These are phyloP conservation scores for Mirounga angustirostris DNA, from an alignment of 2,113 vertebrate genomes.

Conservation along the genomic window DNA sequence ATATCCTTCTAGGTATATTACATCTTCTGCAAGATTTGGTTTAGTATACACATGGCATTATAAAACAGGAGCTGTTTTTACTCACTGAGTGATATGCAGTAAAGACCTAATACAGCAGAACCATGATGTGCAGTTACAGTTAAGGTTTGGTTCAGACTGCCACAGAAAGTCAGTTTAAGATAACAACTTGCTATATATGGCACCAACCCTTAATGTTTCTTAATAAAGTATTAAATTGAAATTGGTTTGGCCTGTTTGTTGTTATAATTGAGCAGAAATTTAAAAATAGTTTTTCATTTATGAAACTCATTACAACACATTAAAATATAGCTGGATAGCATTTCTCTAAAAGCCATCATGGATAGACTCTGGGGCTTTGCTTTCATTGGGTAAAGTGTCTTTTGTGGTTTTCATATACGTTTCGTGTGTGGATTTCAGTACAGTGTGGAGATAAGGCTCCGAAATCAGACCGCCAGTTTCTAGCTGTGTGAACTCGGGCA, in stretches of 20 bases:
- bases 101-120: constrained; percentile 49
- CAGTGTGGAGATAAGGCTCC: background rate
- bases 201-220: constrained; percentile 41
- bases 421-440: background rate
- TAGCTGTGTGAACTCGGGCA: constrained; percentile 9
- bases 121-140: background rate
- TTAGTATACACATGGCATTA: constrained; percentile 42
- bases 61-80: constrained; percentile 45
- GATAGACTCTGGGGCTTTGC: background rate
- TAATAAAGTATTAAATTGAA: constrained; percentile 63
- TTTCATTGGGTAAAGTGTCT: background rate
- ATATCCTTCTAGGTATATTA: background rate
- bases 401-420: constrained; percentile 14
- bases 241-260: constrained; percentile 29
- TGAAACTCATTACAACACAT: constrained; percentile 53
- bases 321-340: constrained; percentile 24
- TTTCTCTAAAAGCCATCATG: constrained; percentile 35
- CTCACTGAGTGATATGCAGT: constrained; percentile 53
- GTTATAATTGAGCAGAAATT: constrained; percentile 61
- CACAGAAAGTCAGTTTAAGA: constrained; percentile 37
- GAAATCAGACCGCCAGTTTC: background rate
- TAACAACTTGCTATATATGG: constrained; percentile 50
- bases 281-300: constrained; percentile 63
- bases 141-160: constrained; percentile 35
- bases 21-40: constrained; percentile 9